phyloP scores from a whole-genome alignment of 2,888 invertebrate genomes.

The Drosophila hamatofila region DNA sequence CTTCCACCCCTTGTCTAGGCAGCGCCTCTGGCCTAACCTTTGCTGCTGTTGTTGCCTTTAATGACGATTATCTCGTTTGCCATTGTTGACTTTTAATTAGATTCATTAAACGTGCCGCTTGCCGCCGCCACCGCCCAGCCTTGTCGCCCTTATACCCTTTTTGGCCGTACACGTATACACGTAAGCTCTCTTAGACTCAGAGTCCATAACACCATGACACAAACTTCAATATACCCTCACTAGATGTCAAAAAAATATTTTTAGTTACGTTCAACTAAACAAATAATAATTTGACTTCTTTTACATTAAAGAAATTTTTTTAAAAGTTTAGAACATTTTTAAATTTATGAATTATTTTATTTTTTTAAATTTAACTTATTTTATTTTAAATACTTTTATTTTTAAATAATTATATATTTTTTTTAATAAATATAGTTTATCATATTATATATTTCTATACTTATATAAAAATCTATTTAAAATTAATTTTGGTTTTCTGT shows the following conservation, averaged over 20 bases:
- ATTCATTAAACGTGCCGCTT: conserved; percentile 81
- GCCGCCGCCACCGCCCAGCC: conserved; percentile 41
- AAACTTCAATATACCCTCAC: neutral
- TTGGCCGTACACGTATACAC: neutral
- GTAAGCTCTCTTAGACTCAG: neutral
- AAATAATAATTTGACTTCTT: neutral
- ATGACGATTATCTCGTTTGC: conserved; percentile 78
- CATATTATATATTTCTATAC: neutral
- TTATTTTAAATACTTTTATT: too few species aligned
- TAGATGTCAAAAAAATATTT: neutral
- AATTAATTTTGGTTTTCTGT: too few species aligned
- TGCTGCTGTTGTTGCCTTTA: conserved; percentile 35
- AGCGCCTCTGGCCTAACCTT: conserved; percentile 22
- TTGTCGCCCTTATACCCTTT: conserved; percentile 8
- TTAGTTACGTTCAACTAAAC: too few species aligned
- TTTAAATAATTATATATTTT: too few species aligned
- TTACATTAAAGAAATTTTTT: neutral
- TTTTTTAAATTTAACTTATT: too few species aligned
- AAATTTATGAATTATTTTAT: too few species aligned
- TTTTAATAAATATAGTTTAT: too few species aligned
- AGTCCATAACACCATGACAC: neutral
- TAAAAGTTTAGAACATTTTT: neutral
- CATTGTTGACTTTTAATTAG: conserved; percentile 83
- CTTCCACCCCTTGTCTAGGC: conserved; percentile 15
- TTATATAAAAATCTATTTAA: neutral